Base-by-base conservation (phyloP, 2,113 vertebrate genomes). In the Nothoprocta pentlandii region DNA sequence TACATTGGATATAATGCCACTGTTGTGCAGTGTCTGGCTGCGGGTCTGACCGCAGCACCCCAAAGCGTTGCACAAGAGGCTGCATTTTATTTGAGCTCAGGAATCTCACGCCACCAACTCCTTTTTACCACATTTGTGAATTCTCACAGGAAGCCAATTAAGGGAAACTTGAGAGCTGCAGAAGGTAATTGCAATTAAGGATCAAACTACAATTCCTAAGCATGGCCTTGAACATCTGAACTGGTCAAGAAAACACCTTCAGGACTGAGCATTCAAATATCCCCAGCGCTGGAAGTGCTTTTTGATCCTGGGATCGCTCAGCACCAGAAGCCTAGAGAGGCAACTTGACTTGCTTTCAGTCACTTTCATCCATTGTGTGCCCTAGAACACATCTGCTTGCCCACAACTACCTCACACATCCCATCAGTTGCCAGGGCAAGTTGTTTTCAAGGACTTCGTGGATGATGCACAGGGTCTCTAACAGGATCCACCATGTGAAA, bases 101-200 rank as follows among this genome's bases (percentile, higher is more conserved):
- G 63, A n/a, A 77, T n/a, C 80, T 44, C 80, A 95, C 30, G 30
- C 77, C 69, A 78, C 80, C 87, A 59, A 53, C 73, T 90, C 81
- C 80, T 36, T 80, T 68, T 41, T 30, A 78, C 12, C 88, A 42
- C 90, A 90, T 59, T 94, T 90, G 92, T 78, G 61, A 77, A 81
- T 67, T 95, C 28, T 71, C 87, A 92, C 93, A 94, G 93, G 90
- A 95, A 94, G 83, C 80, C 93, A 94, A 93, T 95, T 95, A 94
- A 59, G 53, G 69, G 56, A 46, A 89, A 93, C 42, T 82, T 92
- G 90, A 85, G 83, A 93, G 89, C 88, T 88, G 92, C 89, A 88
- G 85, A 93, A 90, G 90, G 88, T 86, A 90, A 94, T 85, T 94
- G 88, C 83, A 94, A 86, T 93, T 92, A 93, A 81, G 66, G 80